phyloP scores from a whole-genome alignment of 2,888 invertebrate genomes.

The Gasteruption jaculator region DNA sequence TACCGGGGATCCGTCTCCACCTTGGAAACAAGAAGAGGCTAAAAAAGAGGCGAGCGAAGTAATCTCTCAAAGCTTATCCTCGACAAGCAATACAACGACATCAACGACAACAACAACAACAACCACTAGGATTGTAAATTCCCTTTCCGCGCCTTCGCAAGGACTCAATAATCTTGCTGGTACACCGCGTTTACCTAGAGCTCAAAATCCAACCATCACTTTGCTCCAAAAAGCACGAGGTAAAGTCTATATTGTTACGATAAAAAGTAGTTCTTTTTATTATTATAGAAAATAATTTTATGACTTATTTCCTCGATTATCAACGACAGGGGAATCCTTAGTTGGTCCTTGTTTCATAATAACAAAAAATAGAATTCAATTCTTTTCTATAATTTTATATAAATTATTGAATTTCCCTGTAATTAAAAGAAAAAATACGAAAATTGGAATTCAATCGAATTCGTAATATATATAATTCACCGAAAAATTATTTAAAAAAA shows the following conservation, averaged over 20 bases:
- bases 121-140: constrained; percentile 46
- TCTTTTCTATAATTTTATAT: no score
- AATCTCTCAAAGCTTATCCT: not conserved
- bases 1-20: constrained; percentile 27
- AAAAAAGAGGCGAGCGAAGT: constrained; percentile 25
- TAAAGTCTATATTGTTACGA: constrained; percentile 48
- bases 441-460: no score
- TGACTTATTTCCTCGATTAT: constrained; percentile 10
- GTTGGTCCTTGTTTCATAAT: no score
- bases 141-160: constrained; percentile 63
- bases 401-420: no score
- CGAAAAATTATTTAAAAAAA: no score
- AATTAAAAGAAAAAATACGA: no score
- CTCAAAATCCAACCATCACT: constrained; percentile 84
- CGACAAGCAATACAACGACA: no score
- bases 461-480: no score
- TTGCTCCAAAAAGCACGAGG: constrained; percentile 85
- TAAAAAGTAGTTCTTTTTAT: no score
- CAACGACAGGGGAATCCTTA: constrained; percentile 6
- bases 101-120: no score
- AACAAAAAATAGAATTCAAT: no score
- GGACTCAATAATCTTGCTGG: constrained; percentile 55
- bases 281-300: constrained; percentile 8
- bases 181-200: constrained; percentile 62
- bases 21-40: constrained; percentile 34